Base-by-base conservation (phyloP, 2,113 vertebrate species). In the Planiliza haematocheilus region DNA sequence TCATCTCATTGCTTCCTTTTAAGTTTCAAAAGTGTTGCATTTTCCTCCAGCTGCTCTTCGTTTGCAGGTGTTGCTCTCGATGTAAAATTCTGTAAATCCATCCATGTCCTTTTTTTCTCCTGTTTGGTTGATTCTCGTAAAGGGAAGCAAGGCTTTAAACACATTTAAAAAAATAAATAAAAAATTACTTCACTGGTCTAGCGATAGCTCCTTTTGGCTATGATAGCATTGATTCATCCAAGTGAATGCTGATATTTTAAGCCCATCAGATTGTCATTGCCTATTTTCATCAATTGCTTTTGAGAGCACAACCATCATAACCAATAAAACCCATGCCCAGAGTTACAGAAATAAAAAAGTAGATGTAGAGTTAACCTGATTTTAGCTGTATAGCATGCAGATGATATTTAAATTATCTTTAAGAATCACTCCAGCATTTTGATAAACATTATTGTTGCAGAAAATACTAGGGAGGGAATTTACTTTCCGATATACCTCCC, bases 1-100 rank as follows among this genome's bases (percentile, higher is more conserved):
- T 85, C 85, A 90, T 85, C 77, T 78, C 91, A 91, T 90, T 77
- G 81, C 88, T 91, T 89, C 49, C 56, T 88, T 87, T 90, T 91
- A 63, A 76, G 57, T 88, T 86, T 71, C 55, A 70, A 76, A 59
- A 73, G 77, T 86, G 67, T 85, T 36, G 8, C 84, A 86, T 88
- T 85, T 89, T 69, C 80, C 83, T 81, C 56, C 81, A 86, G 89
- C 84, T 86, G 80, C 75, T 80, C 64, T 90, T 86, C 78, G 70
- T 91, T 90, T 92, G 65, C 76, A 86, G 90, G 88, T 88, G 81
- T 84, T 83, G 89, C 69, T 90, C 64, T 88, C 62, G 20, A 81
- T 90, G 60, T 88, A 78, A 81, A 80, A 59, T 79, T 86, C 55
- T 77, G 68, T 83, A 69, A 75, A 75, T 79, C 84, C 88, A 89